Conservation (phyloP, 2,797 vertebrate genomes). For the Spea hammondii region DNA sequence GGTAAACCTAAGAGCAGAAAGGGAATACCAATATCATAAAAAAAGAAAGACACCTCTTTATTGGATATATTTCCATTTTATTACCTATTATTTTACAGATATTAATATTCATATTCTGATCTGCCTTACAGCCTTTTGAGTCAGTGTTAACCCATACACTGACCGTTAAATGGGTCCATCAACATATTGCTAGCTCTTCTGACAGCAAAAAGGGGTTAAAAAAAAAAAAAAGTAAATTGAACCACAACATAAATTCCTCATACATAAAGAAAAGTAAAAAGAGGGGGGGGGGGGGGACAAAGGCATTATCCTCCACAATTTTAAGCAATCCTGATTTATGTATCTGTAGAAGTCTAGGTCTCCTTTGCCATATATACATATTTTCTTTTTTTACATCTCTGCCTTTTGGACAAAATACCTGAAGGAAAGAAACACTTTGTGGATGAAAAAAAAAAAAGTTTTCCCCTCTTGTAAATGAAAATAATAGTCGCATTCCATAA, state of each 20-base stretch:
- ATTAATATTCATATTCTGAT: slow-evolving; percentile 57
- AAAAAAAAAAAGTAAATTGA: slow-evolving; percentile 11
- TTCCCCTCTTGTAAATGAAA: slow-evolving; percentile 12
- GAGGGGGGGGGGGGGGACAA: neutral
- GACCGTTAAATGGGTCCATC: slow-evolving; percentile 4
- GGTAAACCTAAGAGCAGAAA: too few species aligned
- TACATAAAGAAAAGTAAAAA: slow-evolving; percentile 51
- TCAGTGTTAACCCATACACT: slow-evolving; percentile 37
- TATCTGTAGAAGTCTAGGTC: slow-evolving; percentile 33
- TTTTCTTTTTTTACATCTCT: slow-evolving; percentile 56
- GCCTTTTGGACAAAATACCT: slow-evolving; percentile 57
- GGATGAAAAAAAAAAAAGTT: slow-evolving; percentile 29
- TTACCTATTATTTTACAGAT: slow-evolving; percentile 60
- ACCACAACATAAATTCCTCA: slow-evolving; percentile 40
- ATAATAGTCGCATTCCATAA: slow-evolving; percentile 37
- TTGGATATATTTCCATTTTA: slow-evolving; percentile 59
- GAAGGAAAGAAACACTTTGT: slow-evolving; percentile 43
- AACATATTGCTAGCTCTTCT: neutral
- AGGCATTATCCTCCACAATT: slow-evolving; percentile 37
- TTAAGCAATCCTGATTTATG: slow-evolving; percentile 52
- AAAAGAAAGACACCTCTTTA: slow-evolving; percentile 47
- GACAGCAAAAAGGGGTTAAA: slow-evolving; percentile 39
- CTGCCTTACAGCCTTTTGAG: slow-evolving; percentile 53
- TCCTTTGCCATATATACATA: slow-evolving; percentile 60
- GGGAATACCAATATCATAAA: too few species aligned